Percentiles rank a stretch among this genome's conserved stretches.
phyloP scores from a whole-genome alignment of 2,888 invertebrate genomes.

The Ornithoptera priamus region DNA sequence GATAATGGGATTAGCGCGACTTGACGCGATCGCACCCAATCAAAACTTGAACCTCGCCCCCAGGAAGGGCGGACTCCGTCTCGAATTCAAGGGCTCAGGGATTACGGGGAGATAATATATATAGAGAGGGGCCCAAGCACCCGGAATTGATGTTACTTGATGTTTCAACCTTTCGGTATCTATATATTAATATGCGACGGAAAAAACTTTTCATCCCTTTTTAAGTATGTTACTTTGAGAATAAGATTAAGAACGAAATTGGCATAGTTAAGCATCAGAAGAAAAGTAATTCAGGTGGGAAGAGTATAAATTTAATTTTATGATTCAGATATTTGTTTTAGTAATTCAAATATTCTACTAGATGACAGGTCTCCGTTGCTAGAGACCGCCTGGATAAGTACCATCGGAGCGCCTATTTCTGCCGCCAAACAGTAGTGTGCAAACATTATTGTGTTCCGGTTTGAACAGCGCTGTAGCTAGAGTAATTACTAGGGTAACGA shows the following conservation, averaged over 20 bases:
- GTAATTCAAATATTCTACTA: too few species aligned
- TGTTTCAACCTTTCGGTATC: background rate
- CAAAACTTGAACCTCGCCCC: conserved; percentile 49
- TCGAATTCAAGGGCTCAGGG: conserved; percentile 18
- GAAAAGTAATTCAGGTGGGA: too few species aligned
- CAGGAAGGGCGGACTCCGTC: conserved; percentile 29
- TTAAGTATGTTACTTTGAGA: background rate
- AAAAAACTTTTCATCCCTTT: background rate
- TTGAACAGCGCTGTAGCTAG: too few species aligned
- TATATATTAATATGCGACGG: background rate
- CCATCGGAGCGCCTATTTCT: too few species aligned
- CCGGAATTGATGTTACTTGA: conserved; percentile 5
- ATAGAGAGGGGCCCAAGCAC: conserved; percentile 10
- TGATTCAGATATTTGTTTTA: too few species aligned
- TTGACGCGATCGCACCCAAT: conserved; percentile 49
- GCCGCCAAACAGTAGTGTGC: too few species aligned
- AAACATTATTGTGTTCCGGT: too few species aligned
- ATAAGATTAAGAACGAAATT: background rate
- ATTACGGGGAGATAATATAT: conserved; percentile 27
- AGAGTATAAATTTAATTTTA: too few species aligned
- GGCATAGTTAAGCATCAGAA: too few species aligned
- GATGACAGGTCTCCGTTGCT: too few species aligned
- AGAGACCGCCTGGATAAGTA: too few species aligned
- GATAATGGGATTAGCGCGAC: conserved; percentile 48
- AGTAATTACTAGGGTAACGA: too few species aligned